Evolutionary conservation across 1,140 invertebrate genomes (phyloP).

Genomic region (Drosophila subobscura): DNA sequence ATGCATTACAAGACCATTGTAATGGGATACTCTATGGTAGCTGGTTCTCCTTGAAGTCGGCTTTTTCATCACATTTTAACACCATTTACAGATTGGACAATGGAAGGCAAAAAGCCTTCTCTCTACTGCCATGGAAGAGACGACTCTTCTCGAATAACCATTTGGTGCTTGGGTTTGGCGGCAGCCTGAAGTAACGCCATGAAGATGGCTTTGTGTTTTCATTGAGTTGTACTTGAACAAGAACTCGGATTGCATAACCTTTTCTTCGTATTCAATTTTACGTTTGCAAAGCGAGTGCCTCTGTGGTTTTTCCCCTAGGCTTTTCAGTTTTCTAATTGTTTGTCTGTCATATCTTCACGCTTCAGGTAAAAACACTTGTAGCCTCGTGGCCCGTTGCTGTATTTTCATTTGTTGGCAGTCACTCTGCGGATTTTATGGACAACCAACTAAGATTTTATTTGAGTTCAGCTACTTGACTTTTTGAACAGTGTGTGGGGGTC

Average conservation of each 20-base stretch:
- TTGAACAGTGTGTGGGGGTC: background rate
- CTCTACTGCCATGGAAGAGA: background rate
- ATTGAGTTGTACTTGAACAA: slow-evolving; percentile 58
- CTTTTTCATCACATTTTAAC: slow-evolving; percentile 47
- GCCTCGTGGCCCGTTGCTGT: background rate
- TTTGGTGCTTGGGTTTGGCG: slow-evolving; percentile 17
- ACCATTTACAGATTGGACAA: slow-evolving; percentile 50
- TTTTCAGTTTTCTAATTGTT: slow-evolving; percentile 44
- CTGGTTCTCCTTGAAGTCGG: slow-evolving; percentile 51
- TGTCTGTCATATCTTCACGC: slow-evolving; percentile 31
- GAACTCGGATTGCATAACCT: slow-evolving; percentile 60
- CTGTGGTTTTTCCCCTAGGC: slow-evolving; percentile 3
- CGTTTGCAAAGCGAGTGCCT: slow-evolving; percentile 15
- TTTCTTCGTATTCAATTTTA: slow-evolving; percentile 24
- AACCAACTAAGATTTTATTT: background rate
- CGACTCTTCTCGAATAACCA: slow-evolving; percentile 44
- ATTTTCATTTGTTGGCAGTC: slow-evolving; percentile 12
- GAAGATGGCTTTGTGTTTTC: slow-evolving; percentile 22
- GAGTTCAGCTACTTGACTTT: slow-evolving; percentile 1
- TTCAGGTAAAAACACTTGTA: slow-evolving; percentile 4
- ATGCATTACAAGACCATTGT: slow-evolving; percentile 44
- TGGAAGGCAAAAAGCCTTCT: slow-evolving; percentile 32
- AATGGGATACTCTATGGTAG: slow-evolving; percentile 38
- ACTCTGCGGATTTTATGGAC: slow-evolving; percentile 24
- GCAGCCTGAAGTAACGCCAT: slow-evolving; percentile 1